Evolutionary conservation across 2,888 invertebrate genomes (phyloP).

Genomic region (Xestia xanthographa): DNA sequence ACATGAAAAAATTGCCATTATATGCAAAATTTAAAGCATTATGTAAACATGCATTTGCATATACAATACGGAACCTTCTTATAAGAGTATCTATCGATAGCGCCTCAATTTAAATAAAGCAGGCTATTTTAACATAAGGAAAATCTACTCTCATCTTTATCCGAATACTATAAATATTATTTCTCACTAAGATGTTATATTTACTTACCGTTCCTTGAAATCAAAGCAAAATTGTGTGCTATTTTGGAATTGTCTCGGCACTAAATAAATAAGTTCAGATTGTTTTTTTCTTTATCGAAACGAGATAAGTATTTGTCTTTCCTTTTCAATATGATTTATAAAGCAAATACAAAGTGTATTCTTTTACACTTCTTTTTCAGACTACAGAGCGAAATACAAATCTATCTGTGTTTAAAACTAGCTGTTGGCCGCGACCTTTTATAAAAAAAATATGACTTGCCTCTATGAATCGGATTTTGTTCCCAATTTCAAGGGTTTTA

Average conservation of each 20-base stretch:
- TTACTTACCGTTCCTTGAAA: neutral
- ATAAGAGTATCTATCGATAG: constrained; percentile 66
- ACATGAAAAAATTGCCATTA: neutral
- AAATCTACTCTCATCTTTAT: neutral
- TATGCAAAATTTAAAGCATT: neutral
- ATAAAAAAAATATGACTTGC: too few relatives aligned
- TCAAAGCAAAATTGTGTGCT: constrained; percentile 8
- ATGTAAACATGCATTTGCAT: neutral
- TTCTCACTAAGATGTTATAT: constrained; percentile 10
- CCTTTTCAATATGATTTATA: constrained; percentile 27
- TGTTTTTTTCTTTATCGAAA: neutral
- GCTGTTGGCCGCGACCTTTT: too few relatives aligned
- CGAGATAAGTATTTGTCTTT: constrained; percentile 20
- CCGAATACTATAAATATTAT: neutral
- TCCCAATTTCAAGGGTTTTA: too few relatives aligned
- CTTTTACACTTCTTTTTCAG: neutral
- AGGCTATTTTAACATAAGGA: constrained; percentile 12
- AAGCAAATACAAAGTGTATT: constrained; percentile 25
- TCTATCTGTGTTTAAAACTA: constrained; percentile 6
- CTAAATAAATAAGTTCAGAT: constrained; percentile 15
- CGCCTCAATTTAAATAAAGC: constrained; percentile 43
- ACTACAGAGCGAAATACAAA: constrained; percentile 7
- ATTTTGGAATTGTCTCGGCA: constrained; percentile 7
- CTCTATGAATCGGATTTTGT: too few relatives aligned
- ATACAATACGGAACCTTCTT: constrained; percentile 1